Percentiles rank a stretch among this genome's conserved stretches.
These are phyloP conservation scores for Glaucopsyche alexis DNA, from an alignment of 2,888 invertebrate species.

Conservation along the genomic window DNA sequence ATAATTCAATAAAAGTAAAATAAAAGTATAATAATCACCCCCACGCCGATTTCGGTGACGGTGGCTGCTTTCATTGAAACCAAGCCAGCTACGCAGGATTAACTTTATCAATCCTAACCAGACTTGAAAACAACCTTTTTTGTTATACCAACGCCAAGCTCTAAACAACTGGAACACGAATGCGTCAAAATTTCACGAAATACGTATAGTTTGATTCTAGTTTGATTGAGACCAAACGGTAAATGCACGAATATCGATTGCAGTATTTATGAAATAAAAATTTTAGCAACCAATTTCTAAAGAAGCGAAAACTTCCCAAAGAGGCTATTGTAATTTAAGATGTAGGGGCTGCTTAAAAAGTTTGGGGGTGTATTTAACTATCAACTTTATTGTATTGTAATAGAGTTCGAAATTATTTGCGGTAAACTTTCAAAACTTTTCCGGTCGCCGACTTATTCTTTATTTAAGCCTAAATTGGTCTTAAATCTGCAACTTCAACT, in stretches of 20 bases:
- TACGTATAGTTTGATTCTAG: no score
- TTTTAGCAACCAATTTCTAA: slow-evolving; percentile 7
- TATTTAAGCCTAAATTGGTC: slow-evolving; percentile 8
- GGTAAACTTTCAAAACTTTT: neutral
- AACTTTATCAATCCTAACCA: no score
- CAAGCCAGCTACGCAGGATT: no score
- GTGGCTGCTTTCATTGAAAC: no score
- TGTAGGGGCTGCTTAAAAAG: slow-evolving; percentile 4
- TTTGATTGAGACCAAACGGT: no score
- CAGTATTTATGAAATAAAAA: neutral
- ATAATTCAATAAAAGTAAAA: no score
- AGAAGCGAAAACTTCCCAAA: slow-evolving; percentile 8
- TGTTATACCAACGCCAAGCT: no score
- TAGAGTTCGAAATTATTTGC: neutral
- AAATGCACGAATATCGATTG: neutral
- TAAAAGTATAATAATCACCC: no score
- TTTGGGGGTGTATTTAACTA: neutral
- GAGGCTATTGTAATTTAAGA: slow-evolving; percentile 16
- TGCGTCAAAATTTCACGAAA: no score
- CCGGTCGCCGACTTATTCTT: slow-evolving; percentile 10
- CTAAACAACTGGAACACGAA: no score
- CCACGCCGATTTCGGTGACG: no score
- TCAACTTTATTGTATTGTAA: neutral
- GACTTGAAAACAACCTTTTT: no score
- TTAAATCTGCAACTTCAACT: neutral